Evolutionary conservation across 2,888 invertebrate genomes (phyloP).

Genomic region (Mythimna lalbum): DNA sequence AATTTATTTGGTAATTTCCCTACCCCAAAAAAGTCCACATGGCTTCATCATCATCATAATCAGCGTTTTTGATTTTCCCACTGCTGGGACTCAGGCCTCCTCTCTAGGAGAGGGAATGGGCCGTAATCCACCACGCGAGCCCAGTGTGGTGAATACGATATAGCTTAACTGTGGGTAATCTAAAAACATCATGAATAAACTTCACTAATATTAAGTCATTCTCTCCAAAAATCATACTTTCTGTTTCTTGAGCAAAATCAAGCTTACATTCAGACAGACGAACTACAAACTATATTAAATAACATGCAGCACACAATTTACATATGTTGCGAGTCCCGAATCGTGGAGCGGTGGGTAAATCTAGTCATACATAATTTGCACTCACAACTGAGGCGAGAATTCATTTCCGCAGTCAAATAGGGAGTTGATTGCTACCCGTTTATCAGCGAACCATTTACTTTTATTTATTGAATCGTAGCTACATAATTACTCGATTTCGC

Average conservation of each 20-base stretch:
- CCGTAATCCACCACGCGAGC: no score
- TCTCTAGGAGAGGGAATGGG: no score
- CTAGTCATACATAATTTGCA: slow-evolving; percentile 26
- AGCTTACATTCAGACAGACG: slow-evolving; percentile 33
- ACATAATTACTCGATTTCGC: background rate
- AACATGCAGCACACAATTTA: slow-evolving; percentile 36
- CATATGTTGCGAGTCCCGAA: slow-evolving; percentile 46
- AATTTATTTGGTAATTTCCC: no score
- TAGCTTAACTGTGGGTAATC: no score
- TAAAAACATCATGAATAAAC: no score
- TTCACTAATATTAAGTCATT: background rate
- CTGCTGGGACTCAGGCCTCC: no score
- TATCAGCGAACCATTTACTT: slow-evolving; percentile 55
- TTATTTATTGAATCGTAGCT: slow-evolving; percentile 40
- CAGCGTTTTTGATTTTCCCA: no score
- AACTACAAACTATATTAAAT: slow-evolving; percentile 46
- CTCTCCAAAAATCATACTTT: background rate
- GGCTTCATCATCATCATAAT: no score
- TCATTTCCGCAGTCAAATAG: slow-evolving; percentile 74
- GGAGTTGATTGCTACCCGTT: slow-evolving; percentile 69
- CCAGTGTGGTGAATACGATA: no score
- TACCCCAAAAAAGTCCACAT: no score
- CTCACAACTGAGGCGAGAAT: slow-evolving; percentile 57
- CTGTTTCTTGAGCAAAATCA: slow-evolving; percentile 21
- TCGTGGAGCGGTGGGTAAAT: slow-evolving; percentile 11